Evolutionary conservation across 2,113 vertebrate genomes (phyloP), one percentile per base, ranked within the genome.

Genomic region (Aspiorhynchus laticeps): DNA sequence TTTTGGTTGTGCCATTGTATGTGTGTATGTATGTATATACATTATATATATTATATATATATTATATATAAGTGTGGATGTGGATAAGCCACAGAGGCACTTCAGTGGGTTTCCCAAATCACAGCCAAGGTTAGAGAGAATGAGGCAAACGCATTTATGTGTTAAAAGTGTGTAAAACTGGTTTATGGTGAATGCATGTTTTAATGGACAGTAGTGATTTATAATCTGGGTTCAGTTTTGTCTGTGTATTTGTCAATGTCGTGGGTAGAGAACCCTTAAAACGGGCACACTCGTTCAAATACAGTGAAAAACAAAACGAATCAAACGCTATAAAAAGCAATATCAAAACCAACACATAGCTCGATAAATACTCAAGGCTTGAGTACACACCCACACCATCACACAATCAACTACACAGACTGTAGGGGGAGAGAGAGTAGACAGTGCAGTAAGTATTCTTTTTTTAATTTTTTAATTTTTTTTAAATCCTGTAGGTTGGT

Each of bases 361-460:
- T 65, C 7, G 17, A 31, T 41, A 65, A 65, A 67, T 81, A 65
- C 61, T 82, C 3, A 36, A 86, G 26, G 12, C 77, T 51, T 46
- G 24, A 63, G 74, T 31, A 69, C 77, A 82, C 87, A 88, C 59
- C 59, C 65, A 82, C 87, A 73, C 51, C 51, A 28, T 63, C 38
- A 78, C 19, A 65, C 80, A 74, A 63, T 26, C 38, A 79, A n/a
- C n/a, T 63, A 59, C 61, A 78, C 59, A 77, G n/a, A 51, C 79
- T 75, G 63, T 33, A 51, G 65, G 28, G n/a, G 11, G 15, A 26
- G 46, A 69, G 63, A 71, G 43, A 83, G 28, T 74, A 84, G 24
- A 75, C 9, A 61, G 51, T 38, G 36, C 21, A 24, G 33, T 67
- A 38, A 67, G 31, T 77, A 21, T 75, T 56, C 17, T 31, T 43